Evolutionary conservation across 2,113 vertebrate genomes (phyloP).

Genomic region (Oreochromis niloticus): DNA sequence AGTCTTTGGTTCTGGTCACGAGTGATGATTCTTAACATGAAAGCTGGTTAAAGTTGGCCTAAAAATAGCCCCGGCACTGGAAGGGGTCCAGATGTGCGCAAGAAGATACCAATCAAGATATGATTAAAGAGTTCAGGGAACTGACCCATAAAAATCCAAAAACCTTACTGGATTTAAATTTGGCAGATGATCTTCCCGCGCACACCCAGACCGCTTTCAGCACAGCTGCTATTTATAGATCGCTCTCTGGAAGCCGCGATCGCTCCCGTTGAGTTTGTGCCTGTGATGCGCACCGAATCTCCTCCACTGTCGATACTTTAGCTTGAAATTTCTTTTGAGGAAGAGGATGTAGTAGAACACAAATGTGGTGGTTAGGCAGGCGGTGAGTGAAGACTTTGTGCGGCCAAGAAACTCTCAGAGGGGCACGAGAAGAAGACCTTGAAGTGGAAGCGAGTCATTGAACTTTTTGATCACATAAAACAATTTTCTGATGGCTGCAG

Average conservation of each 20-base stretch:
- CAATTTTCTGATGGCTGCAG: background rate
- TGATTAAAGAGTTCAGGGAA: background rate
- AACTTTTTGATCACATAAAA: background rate
- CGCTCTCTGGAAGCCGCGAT: background rate
- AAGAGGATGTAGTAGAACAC: background rate
- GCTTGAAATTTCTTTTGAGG: background rate
- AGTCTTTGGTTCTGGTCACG: background rate
- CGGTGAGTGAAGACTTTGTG: background rate
- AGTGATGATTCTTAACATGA: background rate
- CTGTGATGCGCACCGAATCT: background rate
- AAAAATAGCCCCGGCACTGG: background rate
- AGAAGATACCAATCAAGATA: background rate
- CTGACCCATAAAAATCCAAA: background rate
- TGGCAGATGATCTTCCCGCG: background rate
- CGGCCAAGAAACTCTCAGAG: background rate
- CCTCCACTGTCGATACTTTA: background rate
- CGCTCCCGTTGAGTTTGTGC: background rate
- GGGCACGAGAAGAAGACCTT: background rate
- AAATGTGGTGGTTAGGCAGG: background rate
- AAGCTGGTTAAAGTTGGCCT: background rate
- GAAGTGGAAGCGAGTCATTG: background rate
- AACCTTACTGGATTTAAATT: background rate
- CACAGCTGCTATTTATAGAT: background rate
- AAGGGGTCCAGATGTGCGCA: background rate
- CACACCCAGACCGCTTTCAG: background rate